Conservation (phyloP, 2,113 vertebrate genomes). For the Gulo gulo region DNA sequence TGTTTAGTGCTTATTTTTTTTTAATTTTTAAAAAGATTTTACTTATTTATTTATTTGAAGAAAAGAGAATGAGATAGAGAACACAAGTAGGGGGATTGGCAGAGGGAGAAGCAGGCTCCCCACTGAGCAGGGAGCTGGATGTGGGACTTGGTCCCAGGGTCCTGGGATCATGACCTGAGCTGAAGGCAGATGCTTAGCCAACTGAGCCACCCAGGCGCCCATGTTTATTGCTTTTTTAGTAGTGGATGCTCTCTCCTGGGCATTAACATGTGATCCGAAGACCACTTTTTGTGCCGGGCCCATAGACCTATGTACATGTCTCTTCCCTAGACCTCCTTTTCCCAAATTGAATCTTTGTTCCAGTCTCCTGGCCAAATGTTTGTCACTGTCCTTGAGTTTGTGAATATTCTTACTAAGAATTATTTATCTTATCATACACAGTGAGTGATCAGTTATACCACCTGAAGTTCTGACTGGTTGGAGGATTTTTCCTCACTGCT, state of each 20-base stretch:
- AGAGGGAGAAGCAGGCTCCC: too few species aligned
- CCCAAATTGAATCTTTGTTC: background rate
- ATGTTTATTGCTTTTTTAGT: background rate
- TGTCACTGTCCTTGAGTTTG: background rate
- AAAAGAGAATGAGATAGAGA: too few species aligned
- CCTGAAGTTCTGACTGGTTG: background rate
- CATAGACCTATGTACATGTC: background rate
- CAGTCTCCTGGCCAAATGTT: background rate
- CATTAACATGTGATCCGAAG: background rate
- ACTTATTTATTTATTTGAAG: too few species aligned
- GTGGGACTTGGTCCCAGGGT: too few species aligned
- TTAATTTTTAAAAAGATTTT: too few species aligned
- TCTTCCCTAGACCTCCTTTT: background rate
- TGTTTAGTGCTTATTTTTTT: background rate
- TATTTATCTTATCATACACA: background rate
- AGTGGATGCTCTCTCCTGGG: background rate
- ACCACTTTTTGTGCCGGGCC: background rate
- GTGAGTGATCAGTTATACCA: background rate
- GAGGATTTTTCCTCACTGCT: background rate
- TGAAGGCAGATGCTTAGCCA: too few species aligned
- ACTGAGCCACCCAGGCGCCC: too few species aligned
- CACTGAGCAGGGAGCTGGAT: too few species aligned
- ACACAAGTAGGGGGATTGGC: too few species aligned
- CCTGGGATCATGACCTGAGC: too few species aligned
- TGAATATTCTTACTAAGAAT: background rate